Evolutionary conservation across 2,888 invertebrate genomes (phyloP).

Genomic region (Netelia virgata): DNA sequence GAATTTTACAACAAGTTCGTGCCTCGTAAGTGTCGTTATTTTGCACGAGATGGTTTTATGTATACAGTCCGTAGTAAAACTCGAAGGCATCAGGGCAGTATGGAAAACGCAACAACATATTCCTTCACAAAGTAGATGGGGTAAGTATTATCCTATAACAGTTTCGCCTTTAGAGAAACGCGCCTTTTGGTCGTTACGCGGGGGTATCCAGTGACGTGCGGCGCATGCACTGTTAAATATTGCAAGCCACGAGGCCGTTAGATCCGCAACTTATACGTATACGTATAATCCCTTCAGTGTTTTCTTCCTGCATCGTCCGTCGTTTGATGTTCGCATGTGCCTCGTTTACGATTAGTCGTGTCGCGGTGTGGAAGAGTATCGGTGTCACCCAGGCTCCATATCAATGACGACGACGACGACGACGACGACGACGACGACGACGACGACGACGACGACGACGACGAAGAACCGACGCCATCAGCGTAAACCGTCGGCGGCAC

Average conservation of each 20-base stretch:
- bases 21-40: neutral
- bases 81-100: neutral
- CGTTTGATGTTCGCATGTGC: conserved; percentile 52
- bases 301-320: neutral
- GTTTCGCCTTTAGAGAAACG: conserved; percentile 30
- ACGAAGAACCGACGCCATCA: conserved; percentile 36
- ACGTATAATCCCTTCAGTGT: neutral
- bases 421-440: conserved; percentile 7
- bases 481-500: conserved; percentile 69
- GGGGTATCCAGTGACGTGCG: conserved; percentile 15
- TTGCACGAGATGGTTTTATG: conserved; percentile 16
- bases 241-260: conserved; percentile 54
- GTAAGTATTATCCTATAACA: conserved; percentile 38
- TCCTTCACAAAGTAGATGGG: conserved; percentile 40
- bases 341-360: conserved; percentile 57
- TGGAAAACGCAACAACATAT: conserved; percentile 28
- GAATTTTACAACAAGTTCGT: conserved; percentile 5
- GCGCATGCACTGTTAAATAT: conserved; percentile 55
- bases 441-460: conserved; percentile 23
- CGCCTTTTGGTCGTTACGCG: conserved; percentile 47
- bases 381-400: conserved; percentile 56
- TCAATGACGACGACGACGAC: conserved; percentile 52
- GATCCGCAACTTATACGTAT: conserved; percentile 8
- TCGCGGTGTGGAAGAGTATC: conserved; percentile 35
- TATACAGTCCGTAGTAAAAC: neutral